Conservation (phyloP, 2,888 invertebrate species). For the Hoplodrina blanda region DNA sequence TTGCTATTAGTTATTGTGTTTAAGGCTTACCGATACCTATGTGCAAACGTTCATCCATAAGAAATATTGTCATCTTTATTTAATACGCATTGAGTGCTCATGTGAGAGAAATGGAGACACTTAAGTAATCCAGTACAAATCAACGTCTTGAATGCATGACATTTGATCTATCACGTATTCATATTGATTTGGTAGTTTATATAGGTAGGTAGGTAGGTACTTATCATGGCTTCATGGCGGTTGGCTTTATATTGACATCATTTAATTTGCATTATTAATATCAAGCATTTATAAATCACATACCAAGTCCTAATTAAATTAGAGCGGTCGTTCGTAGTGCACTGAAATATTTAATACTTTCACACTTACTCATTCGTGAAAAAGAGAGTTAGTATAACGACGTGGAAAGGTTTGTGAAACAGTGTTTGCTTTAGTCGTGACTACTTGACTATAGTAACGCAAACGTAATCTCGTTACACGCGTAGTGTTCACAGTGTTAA, state of each 20-base stretch:
- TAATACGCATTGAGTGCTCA: constrained; percentile 24
- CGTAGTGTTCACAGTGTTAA: constrained; percentile 14
- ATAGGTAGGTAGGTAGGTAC: too few relatives aligned
- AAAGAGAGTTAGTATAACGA: constrained; percentile 53
- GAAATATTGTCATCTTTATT: background rate
- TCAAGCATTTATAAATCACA: background rate
- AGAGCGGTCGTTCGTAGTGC: constrained; percentile 9
- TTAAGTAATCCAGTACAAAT: constrained; percentile 21
- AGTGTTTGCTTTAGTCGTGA: constrained; percentile 47
- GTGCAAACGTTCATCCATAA: constrained; percentile 7
- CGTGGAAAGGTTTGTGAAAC: constrained; percentile 37
- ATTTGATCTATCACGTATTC: constrained; percentile 34
- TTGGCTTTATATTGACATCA: background rate
- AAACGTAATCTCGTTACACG: constrained; percentile 40
- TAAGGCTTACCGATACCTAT: background rate
- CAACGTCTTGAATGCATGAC: constrained; percentile 39
- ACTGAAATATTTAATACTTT: constrained; percentile 47
- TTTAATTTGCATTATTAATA: background rate
- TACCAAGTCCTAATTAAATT: constrained; percentile 18
- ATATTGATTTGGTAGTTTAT: constrained; percentile 25
- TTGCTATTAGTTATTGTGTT: background rate
- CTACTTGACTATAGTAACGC: constrained; percentile 48
- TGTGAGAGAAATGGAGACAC: constrained; percentile 13
- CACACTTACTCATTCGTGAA: constrained; percentile 59
- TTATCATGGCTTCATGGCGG: constrained; percentile 2